A percentile compares a stretch with the other conserved stretches of the same genome.
Conservation (phyloP, 2,113 vertebrate species). For the Gymnorhina tibicen region DNA sequence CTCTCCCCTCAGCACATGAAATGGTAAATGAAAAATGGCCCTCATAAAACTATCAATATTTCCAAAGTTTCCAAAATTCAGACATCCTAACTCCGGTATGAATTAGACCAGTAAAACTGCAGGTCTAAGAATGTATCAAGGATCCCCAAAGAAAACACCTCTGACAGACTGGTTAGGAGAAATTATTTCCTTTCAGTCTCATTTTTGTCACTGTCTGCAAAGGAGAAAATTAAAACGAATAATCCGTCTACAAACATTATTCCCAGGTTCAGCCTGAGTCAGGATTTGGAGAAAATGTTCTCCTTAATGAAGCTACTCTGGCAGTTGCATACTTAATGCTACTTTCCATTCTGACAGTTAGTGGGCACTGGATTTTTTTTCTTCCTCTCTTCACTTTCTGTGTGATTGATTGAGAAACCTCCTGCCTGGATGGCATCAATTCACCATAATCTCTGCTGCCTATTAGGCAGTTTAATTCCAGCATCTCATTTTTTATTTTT, state of each 20-base stretch:
- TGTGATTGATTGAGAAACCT: slow-evolving; percentile 18
- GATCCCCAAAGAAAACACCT: background rate
- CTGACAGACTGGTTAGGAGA: background rate
- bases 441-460: background rate
- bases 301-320: background rate
- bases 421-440: background rate
- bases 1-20: background rate
- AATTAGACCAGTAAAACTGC: background rate
- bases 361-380: background rate
- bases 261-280: background rate
- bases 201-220: slow-evolving; percentile 10
- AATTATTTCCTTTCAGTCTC: background rate
- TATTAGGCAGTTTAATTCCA: slow-evolving; percentile 14
- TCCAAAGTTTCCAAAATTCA: background rate
- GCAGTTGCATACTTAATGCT: background rate
- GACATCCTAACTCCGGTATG: background rate
- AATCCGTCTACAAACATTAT: background rate
- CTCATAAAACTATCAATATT: background rate
- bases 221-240: slow-evolving; percentile 14
- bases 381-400: background rate
- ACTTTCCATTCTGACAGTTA: background rate
- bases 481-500: slow-evolving; percentile 19
- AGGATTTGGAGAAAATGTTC: background rate
- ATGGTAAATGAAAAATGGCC: background rate
- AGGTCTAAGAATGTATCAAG: background rate